Percentiles rank a stretch among this genome's conserved stretches.
Conservation (phyloP, 2,888 invertebrate species). For the Rhamphomyia laevipes region DNA sequence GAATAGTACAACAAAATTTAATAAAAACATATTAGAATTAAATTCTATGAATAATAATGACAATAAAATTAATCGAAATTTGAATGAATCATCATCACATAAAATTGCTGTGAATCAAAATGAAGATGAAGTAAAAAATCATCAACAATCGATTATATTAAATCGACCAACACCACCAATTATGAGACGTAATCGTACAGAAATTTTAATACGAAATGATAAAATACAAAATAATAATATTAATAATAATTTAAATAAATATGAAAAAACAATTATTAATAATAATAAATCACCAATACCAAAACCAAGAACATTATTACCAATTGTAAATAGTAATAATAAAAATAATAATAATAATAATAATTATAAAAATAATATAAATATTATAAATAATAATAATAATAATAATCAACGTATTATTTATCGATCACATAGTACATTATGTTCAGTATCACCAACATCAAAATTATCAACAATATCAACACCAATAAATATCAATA, state of each 20-base stretch:
- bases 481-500: conserved; percentile 3
- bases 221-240: background rate
- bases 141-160: background rate
- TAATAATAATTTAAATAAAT: conserved; percentile 1
- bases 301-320: conserved; percentile 10
- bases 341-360: conserved; percentile 4
- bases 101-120: background rate
- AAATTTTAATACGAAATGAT: conserved; percentile 9
- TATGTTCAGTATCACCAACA: conserved; percentile 6
- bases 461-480: conserved; percentile 7
- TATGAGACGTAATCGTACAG: conserved; percentile 8
- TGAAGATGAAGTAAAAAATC: background rate
- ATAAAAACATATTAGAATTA: background rate
- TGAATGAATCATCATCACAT: background rate
- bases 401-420: conserved; percentile 4
- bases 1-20: background rate
- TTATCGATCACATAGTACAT: background rate
- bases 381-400: conserved; percentile 8
- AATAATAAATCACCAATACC: conserved; percentile 14
- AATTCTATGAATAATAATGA: background rate
- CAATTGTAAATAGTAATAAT: conserved; percentile 2
- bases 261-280: background rate
- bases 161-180: background rate
- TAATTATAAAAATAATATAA: conserved; percentile 19
- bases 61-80: background rate